A percentile compares a stretch with the other conserved stretches of the same genome.
phyloP scores from a whole-genome alignment of 2,797 vertebrate species.

The Coregonus sp. region DNA sequence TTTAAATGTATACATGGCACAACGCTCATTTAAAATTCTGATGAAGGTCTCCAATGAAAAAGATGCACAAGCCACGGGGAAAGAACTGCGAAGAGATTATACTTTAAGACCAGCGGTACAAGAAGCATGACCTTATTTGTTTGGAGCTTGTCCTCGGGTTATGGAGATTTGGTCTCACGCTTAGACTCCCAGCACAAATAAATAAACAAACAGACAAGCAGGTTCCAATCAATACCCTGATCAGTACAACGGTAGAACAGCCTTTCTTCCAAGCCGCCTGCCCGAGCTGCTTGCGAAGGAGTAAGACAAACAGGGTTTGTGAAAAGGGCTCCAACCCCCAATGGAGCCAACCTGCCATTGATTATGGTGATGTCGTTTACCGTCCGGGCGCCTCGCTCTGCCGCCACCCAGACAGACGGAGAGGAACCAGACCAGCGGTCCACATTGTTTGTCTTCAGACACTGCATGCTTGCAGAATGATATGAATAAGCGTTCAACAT shows the following conservation, averaged over 20 bases:
- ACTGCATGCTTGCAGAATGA: not conserved
- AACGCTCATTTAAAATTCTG: not conserved
- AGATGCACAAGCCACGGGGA: not conserved
- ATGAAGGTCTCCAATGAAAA: not conserved
- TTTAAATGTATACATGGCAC: not conserved
- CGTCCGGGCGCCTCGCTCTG: not conserved
- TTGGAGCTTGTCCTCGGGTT: slow-evolving; percentile 36
- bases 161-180: slow-evolving; percentile 38
- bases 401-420: slow-evolving; percentile 3
- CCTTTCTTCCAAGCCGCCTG: slow-evolving; percentile 32
- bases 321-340: slow-evolving; percentile 52
- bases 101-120: not conserved
- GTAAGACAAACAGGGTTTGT: slow-evolving; percentile 52
- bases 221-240: slow-evolving; percentile 49
- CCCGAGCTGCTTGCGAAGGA: slow-evolving; percentile 16
- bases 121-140: slow-evolving; percentile 18
- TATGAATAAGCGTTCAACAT: not conserved
- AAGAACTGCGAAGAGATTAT: not conserved
- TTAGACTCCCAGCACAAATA: slow-evolving; percentile 32
- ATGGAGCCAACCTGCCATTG: slow-evolving; percentile 52
- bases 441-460: not conserved
- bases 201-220: slow-evolving; percentile 44
- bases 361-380: slow-evolving; percentile 45
- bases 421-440: slow-evolving; percentile 8
- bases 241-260: slow-evolving; percentile 38